Base-by-base conservation (phyloP, 2,113 vertebrate species). In the Syrmaticus mikado region DNA sequence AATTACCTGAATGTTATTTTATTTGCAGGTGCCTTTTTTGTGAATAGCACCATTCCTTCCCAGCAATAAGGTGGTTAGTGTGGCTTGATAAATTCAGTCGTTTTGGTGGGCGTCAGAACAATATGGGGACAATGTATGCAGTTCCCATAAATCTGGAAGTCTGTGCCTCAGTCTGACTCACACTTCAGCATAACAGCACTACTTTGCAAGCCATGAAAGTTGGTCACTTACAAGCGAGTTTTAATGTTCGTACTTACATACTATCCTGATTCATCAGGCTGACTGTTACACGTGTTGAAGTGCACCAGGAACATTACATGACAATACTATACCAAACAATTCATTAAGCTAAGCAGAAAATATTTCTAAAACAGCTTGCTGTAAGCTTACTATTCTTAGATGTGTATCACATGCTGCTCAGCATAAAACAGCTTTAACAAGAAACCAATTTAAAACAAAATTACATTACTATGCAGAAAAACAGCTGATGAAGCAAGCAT, bases 161-260 rank as follows among this genome's bases (percentile, higher is more conserved):
- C 7, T 41, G 6, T 11, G 9, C 40, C 14, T 24, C 40, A 34
- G n/a, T 76, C 45, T 61, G 62, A 73, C 27, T 85, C 68, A 14
- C 4, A 5, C 34, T 72, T 82, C 52, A 68, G 21, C 36, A 38
- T 32, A 61, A 57, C 38, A 77, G 17, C 38, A 8, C 18, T 81
- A 16, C 27, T 65, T 22, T 77, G 40, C 45, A 93, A 72, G 89
- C 52, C 32, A 19, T 45, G 52, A 71, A 78, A 89, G 53, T 19
- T 10, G 22, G n/a, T 83, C 4, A 83, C 76, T 75, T 79, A 68
- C 58, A 88, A 75, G 53, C 73, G 89, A 86, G 41, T 79, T 96
- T 95, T 95, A 96, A 90, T 95, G 36, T 72, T 88, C 4, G 19
- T 74, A 85, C 22, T 90, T 89, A 61, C 5, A 88, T 17, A 45